Conservation (phyloP, 35 echinoderm and acorn worm species). For the Amphiura filiformis region DNA sequence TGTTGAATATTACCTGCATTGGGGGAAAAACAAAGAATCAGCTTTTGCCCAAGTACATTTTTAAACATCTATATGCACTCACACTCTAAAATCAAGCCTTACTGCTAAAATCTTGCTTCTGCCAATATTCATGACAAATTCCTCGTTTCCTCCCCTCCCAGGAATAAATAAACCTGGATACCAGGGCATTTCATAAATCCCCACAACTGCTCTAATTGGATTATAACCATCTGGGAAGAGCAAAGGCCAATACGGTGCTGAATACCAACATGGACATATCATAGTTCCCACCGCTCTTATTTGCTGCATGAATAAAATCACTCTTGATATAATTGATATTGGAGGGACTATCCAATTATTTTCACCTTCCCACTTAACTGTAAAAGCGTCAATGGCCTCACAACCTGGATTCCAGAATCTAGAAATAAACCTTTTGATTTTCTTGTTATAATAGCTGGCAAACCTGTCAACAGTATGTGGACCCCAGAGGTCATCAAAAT, state of each 20-base stretch:
- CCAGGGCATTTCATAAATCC: not conserved
- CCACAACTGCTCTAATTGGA: slow-evolving; percentile 27
- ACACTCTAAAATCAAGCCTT: slow-evolving; percentile 19
- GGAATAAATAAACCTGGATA: not conserved
- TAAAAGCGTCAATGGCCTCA: slow-evolving; percentile 17
- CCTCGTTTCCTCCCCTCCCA: not conserved
- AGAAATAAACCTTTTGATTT: slow-evolving; percentile 12
- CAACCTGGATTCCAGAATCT: slow-evolving; percentile 22
- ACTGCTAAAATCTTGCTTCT: slow-evolving; percentile 21
- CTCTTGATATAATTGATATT: slow-evolving; percentile 13
- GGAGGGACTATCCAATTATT: slow-evolving; percentile 47
- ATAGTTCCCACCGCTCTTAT: not conserved
- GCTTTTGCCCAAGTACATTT: not conserved
- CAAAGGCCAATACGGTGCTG: slow-evolving; percentile 27
- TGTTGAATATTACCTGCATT: slow-evolving; percentile 17
- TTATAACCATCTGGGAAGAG: slow-evolving; percentile 22
- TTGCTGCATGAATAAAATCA: not conserved
- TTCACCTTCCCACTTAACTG: slow-evolving; percentile 17
- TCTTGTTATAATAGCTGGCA: slow-evolving; percentile 12
- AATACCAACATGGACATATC: slow-evolving; percentile 15
- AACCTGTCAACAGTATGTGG: slow-evolving; percentile 33
- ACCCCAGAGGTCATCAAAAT: slow-evolving; percentile 15
- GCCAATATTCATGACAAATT: slow-evolving; percentile 5
- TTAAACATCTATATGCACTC: no score
- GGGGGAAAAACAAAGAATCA: not conserved